Conservation (phyloP, 2,888 invertebrate species). For the Dasypolia templi region DNA sequence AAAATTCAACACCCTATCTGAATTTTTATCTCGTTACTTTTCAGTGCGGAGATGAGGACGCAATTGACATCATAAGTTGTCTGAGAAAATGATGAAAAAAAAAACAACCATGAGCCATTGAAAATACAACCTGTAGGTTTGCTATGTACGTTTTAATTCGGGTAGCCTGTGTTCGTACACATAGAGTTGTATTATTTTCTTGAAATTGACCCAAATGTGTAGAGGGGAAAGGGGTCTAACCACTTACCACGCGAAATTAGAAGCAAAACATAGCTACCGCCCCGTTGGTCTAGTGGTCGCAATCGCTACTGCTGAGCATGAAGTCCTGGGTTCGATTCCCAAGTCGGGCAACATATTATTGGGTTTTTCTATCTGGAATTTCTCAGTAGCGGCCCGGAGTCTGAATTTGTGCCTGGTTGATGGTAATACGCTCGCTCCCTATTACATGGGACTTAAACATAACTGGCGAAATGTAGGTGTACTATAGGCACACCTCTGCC, state of each 20-base stretch:
- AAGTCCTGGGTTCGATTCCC: too few species aligned
- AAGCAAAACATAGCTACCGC: constrained; percentile 5
- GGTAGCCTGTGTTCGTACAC: neutral
- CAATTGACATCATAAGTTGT: constrained; percentile 19
- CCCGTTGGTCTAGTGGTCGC: too few species aligned
- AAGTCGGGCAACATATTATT: too few species aligned
- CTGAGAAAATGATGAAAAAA: neutral
- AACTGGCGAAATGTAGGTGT: too few species aligned
- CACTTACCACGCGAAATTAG: constrained; percentile 7
- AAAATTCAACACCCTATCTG: constrained; percentile 19
- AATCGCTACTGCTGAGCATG: too few species aligned
- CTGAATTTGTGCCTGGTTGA: too few species aligned
- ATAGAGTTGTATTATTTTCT: neutral
- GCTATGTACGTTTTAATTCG: neutral
- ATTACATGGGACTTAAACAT: too few species aligned
- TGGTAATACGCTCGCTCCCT: too few species aligned
- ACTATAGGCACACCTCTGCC: too few species aligned
- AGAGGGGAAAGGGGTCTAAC: neutral
- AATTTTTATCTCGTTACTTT: constrained; percentile 29
- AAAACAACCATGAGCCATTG: neutral
- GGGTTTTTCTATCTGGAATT: too few species aligned
- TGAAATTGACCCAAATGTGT: neutral
- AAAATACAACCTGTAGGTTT: constrained; percentile 9
- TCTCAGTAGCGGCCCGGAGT: too few species aligned
- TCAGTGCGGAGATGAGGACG: neutral